phyloP scores from a whole-genome alignment of 2,113 vertebrate genomes.

The Atractosteus spatula region DNA sequence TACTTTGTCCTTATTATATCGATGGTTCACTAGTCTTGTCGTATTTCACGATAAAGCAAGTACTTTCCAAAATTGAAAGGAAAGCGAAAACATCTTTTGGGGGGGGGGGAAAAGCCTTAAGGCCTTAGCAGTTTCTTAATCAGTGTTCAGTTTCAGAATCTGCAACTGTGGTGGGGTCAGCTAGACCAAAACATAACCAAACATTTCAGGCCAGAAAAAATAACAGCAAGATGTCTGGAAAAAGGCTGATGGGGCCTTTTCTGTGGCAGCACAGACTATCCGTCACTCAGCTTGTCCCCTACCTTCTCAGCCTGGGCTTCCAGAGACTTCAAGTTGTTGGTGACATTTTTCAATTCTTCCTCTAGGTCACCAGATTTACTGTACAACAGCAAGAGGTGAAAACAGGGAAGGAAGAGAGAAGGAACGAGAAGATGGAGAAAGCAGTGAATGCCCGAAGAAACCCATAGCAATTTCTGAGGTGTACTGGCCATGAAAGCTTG shows the following conservation, averaged over 20 bases:
- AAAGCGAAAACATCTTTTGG: too few species aligned
- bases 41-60: too few species aligned
- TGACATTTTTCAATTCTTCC: constrained; percentile 99
- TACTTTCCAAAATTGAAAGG: too few species aligned
- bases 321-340: constrained; percentile 98
- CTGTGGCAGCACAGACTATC: not conserved
- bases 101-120: too few species aligned
- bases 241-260: not conserved
- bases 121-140: not conserved
- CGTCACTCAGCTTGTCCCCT: constrained; percentile 45
- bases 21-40: too few species aligned
- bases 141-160: constrained; percentile 14
- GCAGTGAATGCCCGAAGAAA: constrained; percentile 37
- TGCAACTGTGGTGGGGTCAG: too few species aligned
- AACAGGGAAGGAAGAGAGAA: constrained; percentile 40
- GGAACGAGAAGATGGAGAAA: constrained; percentile 45
- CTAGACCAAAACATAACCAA: too few species aligned
- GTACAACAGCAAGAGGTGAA: constrained; percentile 41
- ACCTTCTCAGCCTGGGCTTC: constrained; percentile 98
- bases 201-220: too few species aligned
- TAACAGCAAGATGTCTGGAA: too few species aligned
- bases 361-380: constrained; percentile 99
- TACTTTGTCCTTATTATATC: too few species aligned
- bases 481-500: not conserved
- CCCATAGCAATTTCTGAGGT: constrained; percentile 21